phyloP scores from a whole-genome alignment of 1,140 invertebrate species.

The Pseudomyrmex cubaensis region DNA sequence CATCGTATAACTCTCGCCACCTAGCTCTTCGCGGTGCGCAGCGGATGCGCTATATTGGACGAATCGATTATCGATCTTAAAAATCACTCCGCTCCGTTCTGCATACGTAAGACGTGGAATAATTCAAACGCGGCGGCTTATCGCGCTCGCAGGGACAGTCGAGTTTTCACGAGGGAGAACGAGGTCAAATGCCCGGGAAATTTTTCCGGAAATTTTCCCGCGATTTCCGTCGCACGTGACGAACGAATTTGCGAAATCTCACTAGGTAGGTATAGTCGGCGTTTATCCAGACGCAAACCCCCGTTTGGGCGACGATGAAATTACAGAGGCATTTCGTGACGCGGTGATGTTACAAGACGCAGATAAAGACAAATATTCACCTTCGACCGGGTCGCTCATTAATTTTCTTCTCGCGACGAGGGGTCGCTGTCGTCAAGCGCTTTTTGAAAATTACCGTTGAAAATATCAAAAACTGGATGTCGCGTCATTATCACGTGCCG shows the following conservation, averaged over 20 bases:
- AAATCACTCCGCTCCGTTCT: constrained; percentile 9
- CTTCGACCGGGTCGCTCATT: constrained; percentile 4
- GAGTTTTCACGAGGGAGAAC: constrained; percentile 18
- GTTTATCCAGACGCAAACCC: constrained; percentile 13
- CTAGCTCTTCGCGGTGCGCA: too few relatives aligned
- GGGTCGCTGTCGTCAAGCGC: neutral
- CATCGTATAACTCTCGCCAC: neutral
- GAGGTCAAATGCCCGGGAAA: constrained; percentile 15
- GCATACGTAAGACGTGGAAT: constrained; percentile 17
- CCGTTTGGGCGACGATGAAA: constrained; percentile 1
- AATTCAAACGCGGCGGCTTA: constrained; percentile 42
- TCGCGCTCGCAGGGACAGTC: constrained; percentile 1
- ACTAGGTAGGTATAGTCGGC: neutral
- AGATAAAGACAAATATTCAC: constrained; percentile 19
- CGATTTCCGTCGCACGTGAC: constrained; percentile 47
- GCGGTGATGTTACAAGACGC: neutral
- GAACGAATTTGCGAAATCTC: constrained; percentile 26
- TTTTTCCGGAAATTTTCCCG: constrained; percentile 54
- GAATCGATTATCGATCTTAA: constrained; percentile 7
- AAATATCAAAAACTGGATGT: constrained; percentile 27
- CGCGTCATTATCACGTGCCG: constrained; percentile 14
- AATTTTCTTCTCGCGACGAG: constrained; percentile 21
- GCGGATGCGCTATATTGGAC: neutral
- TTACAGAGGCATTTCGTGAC: constrained; percentile 14
- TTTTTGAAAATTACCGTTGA: neutral